Percentiles rank a stretch among this genome's conserved stretches.
These are phyloP conservation scores for Parambassis ranga DNA, from an alignment of 2,797 vertebrate genomes.

Conservation along the genomic window DNA sequence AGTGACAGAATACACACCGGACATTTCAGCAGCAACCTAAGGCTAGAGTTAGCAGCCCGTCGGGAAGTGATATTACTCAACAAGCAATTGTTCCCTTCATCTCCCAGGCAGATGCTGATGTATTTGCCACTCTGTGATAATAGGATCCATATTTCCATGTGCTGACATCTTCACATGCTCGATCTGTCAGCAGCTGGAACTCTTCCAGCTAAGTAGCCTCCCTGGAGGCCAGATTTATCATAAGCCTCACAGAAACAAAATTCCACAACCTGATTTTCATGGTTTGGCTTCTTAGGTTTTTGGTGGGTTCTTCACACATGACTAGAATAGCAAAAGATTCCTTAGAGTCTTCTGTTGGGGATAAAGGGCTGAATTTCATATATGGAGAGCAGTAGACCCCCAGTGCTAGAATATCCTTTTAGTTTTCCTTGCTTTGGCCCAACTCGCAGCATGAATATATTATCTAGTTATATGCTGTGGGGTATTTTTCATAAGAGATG, in stretches of 20 bases:
- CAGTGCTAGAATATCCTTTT: constrained; percentile 26
- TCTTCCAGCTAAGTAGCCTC: constrained; percentile 55
- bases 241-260: constrained; percentile 39
- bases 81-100: constrained; percentile 64
- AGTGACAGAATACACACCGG: constrained; percentile 53
- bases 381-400: constrained; percentile 29
- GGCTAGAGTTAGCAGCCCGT: constrained; percentile 51
- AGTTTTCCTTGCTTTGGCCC: constrained; percentile 11
- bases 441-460: constrained; percentile 3
- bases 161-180: constrained; percentile 56
- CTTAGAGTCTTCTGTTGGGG: not conserved
- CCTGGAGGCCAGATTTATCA: constrained; percentile 50
- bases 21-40: constrained; percentile 46
- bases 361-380: constrained; percentile 36
- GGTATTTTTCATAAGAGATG: not conserved
- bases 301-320: constrained; percentile 20
- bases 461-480: not conserved
- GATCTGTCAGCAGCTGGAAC: constrained; percentile 58
- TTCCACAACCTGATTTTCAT: constrained; percentile 45
- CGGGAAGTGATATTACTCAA: constrained; percentile 64
- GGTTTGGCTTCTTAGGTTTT: constrained; percentile 33
- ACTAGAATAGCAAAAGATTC: constrained; percentile 32
- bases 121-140: constrained; percentile 67
- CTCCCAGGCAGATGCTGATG: constrained; percentile 58
- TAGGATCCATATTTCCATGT: constrained; percentile 67